Evolutionary conservation across 1,140 invertebrate species (phyloP), one percentile per base, ranked within the genome.

Genomic region (Episyrphus balteatus): DNA sequence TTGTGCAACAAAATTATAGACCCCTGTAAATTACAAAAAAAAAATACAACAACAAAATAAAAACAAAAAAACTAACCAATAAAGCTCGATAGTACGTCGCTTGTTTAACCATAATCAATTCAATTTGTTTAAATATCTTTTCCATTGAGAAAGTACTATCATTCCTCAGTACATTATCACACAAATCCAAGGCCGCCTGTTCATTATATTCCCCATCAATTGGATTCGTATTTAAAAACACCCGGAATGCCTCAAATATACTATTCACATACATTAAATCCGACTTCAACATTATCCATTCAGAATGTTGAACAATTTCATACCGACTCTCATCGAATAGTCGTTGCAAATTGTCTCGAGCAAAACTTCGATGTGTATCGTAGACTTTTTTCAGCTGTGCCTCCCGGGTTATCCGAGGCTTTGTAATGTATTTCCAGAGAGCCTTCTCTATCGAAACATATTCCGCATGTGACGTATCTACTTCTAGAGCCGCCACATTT

Each of bases 171-270:
- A 84, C 69, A 1, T 73, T 71, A 34, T 82, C 73, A 0, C 78
- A 74, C 38, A 86, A 62, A 61, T 82, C 76, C 11, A 73, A 51
- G 71, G 81, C 79, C n/a, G 75, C 75, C 41, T 68, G 71, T 34
- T 64, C 54, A 41, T 66, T 51, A 42, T 62, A 47, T 42, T 62
- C 46, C 7, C 18, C 41, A 33, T 47, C 55, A 11, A 51, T 54
- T 9, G 45, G 43, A 7, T 50, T 43, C 11, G 48, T 48, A 48
- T 53, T 53, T 26, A 58, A 19, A 36, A 40, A 43, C 55, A 64
- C 60, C 57, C 59, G 56, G 46, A 55, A 66, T 18, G 51, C 50
- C 33, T 55, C 55, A 44, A 61, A 68, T 34, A 66, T 42, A 12
- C 46, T 47, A 55, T 59, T 57, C 2, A 68, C 51, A 31, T 57